These are phyloP conservation scores for Bradynema listronoti DNA, from an alignment of 1,140 invertebrate species.

Conservation along the genomic window DNA sequence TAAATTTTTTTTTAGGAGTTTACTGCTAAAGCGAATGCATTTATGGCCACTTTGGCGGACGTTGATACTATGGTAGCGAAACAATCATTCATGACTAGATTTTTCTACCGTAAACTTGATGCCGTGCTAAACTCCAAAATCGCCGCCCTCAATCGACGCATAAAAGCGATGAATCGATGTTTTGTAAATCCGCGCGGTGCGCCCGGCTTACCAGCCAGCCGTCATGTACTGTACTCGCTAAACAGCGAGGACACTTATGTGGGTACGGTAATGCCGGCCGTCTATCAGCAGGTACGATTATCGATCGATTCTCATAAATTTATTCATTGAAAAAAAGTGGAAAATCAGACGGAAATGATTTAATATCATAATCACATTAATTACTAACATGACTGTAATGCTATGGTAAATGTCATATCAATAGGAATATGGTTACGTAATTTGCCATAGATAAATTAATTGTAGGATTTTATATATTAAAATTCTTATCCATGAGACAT, in stretches of 20 bases:
- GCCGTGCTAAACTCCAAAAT: no score
- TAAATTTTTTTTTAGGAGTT: no score
- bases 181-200: conserved; percentile 42
- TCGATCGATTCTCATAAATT: not conserved
- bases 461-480: not conserved
- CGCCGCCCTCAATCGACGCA: conserved; percentile 26
- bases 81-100: no score
- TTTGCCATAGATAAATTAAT: conserved; percentile 7
- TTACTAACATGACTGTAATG: no score
- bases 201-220: conserved; percentile 17
- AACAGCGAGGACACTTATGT: conserved; percentile 37
- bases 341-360: no score
- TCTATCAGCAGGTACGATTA: conserved; percentile 41
- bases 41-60: no score
- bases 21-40: no score
- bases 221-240: conserved; percentile 48
- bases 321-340: no score
- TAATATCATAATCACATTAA: no score
- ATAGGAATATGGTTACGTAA: not conserved
- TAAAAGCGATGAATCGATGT: conserved; percentile 45
- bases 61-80: no score
- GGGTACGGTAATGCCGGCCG: conserved; percentile 38
- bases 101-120: no score
- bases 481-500: not conserved
- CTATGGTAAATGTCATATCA: no score